phyloP scores from a whole-genome alignment of 2,888 invertebrate genomes.

The Chironomus tentans region DNA sequence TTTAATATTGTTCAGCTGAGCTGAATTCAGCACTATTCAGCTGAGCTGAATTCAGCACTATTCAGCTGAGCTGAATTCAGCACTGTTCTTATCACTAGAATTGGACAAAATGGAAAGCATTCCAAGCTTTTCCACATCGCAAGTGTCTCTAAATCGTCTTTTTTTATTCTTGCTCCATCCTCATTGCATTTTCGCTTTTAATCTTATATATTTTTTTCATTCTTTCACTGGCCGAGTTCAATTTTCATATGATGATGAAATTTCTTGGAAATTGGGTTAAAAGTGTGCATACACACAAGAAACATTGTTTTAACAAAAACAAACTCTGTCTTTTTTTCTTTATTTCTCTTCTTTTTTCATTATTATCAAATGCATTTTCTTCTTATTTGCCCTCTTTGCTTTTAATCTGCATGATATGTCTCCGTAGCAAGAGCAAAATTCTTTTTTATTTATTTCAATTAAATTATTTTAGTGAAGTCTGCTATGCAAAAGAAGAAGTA shows the following conservation, averaged over 20 bases:
- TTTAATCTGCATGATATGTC: constrained; percentile 20
- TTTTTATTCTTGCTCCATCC: neutral
- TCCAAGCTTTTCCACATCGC: neutral
- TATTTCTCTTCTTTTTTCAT: constrained; percentile 1
- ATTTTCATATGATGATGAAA: constrained; percentile 24
- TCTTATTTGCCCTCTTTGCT: neutral
- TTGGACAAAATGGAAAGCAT: no score
- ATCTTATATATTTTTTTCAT: constrained; percentile 4
- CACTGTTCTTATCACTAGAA: no score
- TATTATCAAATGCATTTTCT: constrained; percentile 20
- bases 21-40: no score
- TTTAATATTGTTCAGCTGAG: no score
- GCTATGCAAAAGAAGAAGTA: neutral
- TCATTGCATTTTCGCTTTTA: constrained; percentile 3
- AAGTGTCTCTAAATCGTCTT: neutral
- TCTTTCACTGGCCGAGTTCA: constrained; percentile 18
- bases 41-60: no score
- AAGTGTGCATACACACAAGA: constrained; percentile 17
- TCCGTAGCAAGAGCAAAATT: neutral
- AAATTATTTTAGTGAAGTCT: neutral
- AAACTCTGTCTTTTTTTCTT: neutral
- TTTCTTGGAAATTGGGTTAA: constrained; percentile 26
- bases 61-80: no score
- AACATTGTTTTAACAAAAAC: constrained; percentile 14
- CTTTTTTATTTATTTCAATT: neutral